phyloP scores from a whole-genome alignment of 2,797 vertebrate species.

The Pelodytes ibericus region DNA sequence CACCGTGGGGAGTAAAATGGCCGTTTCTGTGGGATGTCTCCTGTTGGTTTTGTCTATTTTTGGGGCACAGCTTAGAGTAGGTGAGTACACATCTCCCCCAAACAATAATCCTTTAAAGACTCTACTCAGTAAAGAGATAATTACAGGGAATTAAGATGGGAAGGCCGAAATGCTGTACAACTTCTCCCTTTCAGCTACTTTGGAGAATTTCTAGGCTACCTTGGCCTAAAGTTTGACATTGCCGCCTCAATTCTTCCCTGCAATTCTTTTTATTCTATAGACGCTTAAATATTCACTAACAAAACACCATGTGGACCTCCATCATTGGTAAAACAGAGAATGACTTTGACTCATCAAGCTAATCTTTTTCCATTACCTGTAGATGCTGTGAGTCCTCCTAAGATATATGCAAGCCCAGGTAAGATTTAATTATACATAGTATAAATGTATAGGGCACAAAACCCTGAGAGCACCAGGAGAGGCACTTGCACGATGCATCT shows the following conservation, averaged over 20 bases:
- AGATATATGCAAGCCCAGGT: slow-evolving; percentile 8
- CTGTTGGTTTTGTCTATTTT: not conserved
- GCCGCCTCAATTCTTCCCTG: too few species aligned
- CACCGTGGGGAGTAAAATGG: not conserved
- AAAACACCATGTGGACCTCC: not conserved
- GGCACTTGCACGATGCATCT: too few species aligned
- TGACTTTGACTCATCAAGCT: not conserved
- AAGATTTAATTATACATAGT: not conserved
- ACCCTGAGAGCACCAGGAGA: too few species aligned
- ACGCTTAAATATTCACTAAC: not conserved
- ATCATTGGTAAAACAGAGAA: not conserved
- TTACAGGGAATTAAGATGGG: too few species aligned
- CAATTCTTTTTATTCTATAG: too few species aligned
- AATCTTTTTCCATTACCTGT: not conserved
- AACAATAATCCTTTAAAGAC: too few species aligned
- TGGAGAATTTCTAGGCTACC: too few species aligned
- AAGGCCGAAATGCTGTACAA: too few species aligned
- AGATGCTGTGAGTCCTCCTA: slow-evolving; percentile 3
- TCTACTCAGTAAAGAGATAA: too few species aligned
- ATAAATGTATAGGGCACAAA: not conserved
- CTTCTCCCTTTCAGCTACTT: too few species aligned
- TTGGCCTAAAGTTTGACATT: too few species aligned
- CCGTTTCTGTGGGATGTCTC: not conserved
- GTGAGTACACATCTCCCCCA: not conserved
- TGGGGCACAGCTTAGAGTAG: not conserved